Evolutionary conservation across 1,140 invertebrate species (phyloP).

Genomic region (Lasioglossum albipes): DNA sequence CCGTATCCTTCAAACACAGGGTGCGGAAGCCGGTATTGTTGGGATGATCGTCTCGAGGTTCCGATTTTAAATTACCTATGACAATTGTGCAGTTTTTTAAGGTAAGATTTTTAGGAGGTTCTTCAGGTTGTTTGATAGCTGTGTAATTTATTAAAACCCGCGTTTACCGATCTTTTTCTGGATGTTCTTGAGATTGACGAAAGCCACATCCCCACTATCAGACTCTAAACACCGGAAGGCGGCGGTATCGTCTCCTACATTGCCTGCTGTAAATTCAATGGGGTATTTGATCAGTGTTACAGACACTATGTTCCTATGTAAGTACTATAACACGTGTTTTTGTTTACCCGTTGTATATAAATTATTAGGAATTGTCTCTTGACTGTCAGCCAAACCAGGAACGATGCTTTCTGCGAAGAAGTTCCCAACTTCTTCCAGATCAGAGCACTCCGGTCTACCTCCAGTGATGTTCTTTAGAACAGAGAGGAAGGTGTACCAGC

Average conservation of each 20-base stretch:
- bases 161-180: constrained; percentile 80
- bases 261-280: constrained; percentile 10
- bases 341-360: constrained; percentile 64
- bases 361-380: constrained; percentile 62
- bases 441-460: constrained; percentile 73
- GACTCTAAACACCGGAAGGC: constrained; percentile 91
- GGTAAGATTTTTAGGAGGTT: neutral
- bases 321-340: constrained; percentile 31
- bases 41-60: neutral
- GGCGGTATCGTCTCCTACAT: constrained; percentile 72
- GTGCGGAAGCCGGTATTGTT: constrained; percentile 63
- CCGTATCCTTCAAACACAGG: constrained; percentile 79
- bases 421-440: constrained; percentile 75
- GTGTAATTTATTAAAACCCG: neutral
- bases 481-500: constrained; percentile 81
- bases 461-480: constrained; percentile 74
- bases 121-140: neutral
- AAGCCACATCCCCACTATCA: constrained; percentile 91
- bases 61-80: constrained; percentile 22
- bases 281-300: neutral
- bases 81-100: neutral
- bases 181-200: constrained; percentile 87
- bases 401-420: constrained; percentile 85
- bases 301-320: neutral
- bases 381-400: constrained; percentile 74